Evolutionary conservation across 1,140 invertebrate species (phyloP).

Genomic region (Centruroides sculpturatus): DNA sequence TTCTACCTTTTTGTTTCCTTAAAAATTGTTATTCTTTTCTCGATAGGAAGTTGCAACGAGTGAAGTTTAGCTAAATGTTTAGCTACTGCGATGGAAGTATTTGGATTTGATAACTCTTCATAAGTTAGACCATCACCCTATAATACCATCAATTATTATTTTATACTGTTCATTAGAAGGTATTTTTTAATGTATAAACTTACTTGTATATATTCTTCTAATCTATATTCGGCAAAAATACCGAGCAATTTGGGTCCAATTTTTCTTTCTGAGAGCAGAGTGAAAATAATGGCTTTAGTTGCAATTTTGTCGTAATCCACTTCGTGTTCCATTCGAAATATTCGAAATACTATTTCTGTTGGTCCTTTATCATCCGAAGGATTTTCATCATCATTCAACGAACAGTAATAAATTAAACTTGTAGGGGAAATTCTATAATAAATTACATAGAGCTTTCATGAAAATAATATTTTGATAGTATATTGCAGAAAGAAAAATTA

Average conservation of each 20-base stretch:
- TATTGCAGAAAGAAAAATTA: background rate
- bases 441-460: conserved; percentile 35
- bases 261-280: conserved; percentile 74
- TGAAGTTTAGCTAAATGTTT: no score
- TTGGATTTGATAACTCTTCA: no score
- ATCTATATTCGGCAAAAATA: conserved; percentile 82
- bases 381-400: conserved; percentile 29
- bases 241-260: conserved; percentile 89
- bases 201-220: conserved; percentile 91
- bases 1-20: no score
- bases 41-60: no score
- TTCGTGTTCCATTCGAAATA: conserved; percentile 66
- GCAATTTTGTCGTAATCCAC: conserved; percentile 60
- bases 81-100: no score
- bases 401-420: conserved; percentile 40
- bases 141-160: no score
- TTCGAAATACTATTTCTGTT: conserved; percentile 59
- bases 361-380: conserved; percentile 33
- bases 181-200: conserved; percentile 18
- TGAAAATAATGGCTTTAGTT: conserved; percentile 86
- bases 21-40: no score
- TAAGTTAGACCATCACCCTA: no score
- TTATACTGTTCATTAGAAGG: no score
- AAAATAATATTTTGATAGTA: no score
- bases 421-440: conserved; percentile 42